A percentile compares a stretch with the other conserved stretches of the same genome.
phyloP scores from a whole-genome alignment of 2,113 vertebrate genomes.

The Eudyptes chrysolophus region DNA sequence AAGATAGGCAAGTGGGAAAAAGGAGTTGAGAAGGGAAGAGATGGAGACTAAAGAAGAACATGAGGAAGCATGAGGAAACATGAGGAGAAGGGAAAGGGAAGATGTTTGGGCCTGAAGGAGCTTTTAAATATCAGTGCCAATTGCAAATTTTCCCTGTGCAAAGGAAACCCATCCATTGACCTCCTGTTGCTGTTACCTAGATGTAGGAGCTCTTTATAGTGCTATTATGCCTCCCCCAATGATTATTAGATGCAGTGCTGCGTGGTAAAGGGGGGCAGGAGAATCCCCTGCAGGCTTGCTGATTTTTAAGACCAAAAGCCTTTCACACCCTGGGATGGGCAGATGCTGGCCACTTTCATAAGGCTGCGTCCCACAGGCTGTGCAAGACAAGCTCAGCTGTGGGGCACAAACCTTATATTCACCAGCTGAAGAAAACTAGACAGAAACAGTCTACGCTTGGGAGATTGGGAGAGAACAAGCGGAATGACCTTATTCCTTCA shows the following conservation, averaged over 20 bases:
- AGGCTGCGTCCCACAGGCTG: background rate
- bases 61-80: background rate
- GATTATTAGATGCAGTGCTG: background rate
- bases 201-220: background rate
- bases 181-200: background rate
- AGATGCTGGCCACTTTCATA: background rate
- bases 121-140: background rate
- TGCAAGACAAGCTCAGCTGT: background rate
- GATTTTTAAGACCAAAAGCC: background rate
- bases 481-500: background rate
- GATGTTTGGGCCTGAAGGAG: background rate
- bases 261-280: background rate
- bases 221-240: accelerated
- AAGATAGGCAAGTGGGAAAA: background rate
- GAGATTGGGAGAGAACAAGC: background rate
- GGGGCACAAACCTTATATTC: background rate
- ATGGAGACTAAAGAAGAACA: background rate
- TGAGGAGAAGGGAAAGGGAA: background rate
- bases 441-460: background rate
- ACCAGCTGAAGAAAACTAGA: background rate
- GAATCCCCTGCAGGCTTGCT: background rate
- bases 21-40: background rate
- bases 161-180: background rate
- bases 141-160: background rate
- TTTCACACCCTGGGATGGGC: background rate